These are phyloP conservation scores for Augochlorella aurata DNA, from an alignment of 2,888 invertebrate genomes.

Conservation along the genomic window DNA sequence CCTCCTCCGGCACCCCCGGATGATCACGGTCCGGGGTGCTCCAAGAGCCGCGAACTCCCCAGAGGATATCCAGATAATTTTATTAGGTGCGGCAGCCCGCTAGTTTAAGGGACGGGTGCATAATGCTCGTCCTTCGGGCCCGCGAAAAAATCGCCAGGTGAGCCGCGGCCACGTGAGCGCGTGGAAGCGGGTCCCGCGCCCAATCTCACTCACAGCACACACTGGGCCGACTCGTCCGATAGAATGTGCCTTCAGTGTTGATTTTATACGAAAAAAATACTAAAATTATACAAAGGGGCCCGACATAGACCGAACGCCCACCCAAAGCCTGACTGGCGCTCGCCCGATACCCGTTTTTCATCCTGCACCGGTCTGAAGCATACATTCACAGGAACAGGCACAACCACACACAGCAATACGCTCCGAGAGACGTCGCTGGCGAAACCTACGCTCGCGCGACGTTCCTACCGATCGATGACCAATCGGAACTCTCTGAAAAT, in stretches of 20 bases:
- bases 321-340: constrained; percentile 84
- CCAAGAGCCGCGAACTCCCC: constrained; percentile 42
- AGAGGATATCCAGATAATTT: constrained; percentile 63
- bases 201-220: constrained; percentile 86
- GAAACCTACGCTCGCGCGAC: neutral
- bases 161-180: constrained; percentile 74
- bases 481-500: neutral
- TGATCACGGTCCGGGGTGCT: constrained; percentile 44
- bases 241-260: constrained; percentile 97
- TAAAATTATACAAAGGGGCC: constrained; percentile 92
- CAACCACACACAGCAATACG: constrained; percentile 13
- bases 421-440: neutral
- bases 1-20: constrained; percentile 9
- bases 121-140: constrained; percentile 74
- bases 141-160: constrained; percentile 65
- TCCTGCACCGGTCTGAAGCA: constrained; percentile 49
- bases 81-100: constrained; percentile 62
- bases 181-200: constrained; percentile 81
- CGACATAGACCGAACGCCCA: constrained; percentile 93
- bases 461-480: neutral
- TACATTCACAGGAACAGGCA: constrained; percentile 41
- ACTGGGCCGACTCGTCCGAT: constrained; percentile 97
- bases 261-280: constrained; percentile 92
- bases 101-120: constrained; percentile 73
- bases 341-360: constrained; percentile 79